phyloP scores from a whole-genome alignment of 1,140 invertebrate species.

The Lerema accius region DNA sequence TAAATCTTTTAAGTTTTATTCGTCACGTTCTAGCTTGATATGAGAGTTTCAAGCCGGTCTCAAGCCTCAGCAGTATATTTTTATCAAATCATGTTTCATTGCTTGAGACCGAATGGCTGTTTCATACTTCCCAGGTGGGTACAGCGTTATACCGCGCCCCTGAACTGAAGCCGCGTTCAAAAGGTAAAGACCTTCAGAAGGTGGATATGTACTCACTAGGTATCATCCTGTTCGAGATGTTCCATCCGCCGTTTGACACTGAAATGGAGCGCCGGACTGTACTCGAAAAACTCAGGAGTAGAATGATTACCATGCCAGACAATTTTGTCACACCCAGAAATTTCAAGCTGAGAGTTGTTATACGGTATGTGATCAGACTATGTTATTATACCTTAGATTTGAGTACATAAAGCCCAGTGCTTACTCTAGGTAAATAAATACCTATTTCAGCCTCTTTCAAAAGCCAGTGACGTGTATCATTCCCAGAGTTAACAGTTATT shows the following conservation, averaged over 20 bases:
- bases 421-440: too few species aligned
- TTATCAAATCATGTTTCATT: too few species aligned
- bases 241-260: conserved; percentile 90
- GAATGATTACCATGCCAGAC: conserved; percentile 65
- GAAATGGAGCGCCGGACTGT: conserved; percentile 94
- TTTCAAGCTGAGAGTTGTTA: conserved; percentile 72
- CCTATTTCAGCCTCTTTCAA: too few species aligned
- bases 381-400: too few species aligned
- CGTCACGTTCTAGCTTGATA: too few species aligned
- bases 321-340: conserved; percentile 66
- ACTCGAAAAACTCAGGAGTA: conserved; percentile 56
- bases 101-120: too few species aligned
- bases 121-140: conserved; percentile 93
- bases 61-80: too few species aligned
- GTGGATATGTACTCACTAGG: conserved; percentile 96
- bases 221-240: conserved; percentile 98
- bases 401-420: too few species aligned
- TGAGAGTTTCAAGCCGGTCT: too few species aligned
- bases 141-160: conserved; percentile 97
- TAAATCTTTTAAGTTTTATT: too few species aligned
- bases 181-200: conserved; percentile 94
- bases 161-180: conserved; percentile 88
- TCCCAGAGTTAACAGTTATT: too few species aligned
- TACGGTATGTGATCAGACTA: conserved; percentile 68
- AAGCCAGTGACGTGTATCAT: too few species aligned